A percentile compares a stretch with the other conserved stretches of the same genome.
Evolutionary conservation across 1,140 invertebrate genomes (phyloP).

Genomic region (Drosophila arawakana): DNA sequence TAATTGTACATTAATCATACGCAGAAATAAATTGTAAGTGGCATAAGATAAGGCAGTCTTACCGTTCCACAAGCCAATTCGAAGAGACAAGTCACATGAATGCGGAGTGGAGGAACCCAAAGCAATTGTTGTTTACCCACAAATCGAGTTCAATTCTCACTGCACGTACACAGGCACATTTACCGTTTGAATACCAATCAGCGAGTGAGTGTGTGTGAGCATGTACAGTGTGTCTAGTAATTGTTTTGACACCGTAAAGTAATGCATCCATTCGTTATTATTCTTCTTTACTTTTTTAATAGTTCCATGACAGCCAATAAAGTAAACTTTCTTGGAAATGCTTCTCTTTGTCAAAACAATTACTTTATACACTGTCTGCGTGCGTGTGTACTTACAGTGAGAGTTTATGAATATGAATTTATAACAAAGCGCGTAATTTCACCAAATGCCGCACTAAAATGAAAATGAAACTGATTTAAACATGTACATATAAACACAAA

Average conservation of each 20-base stretch:
- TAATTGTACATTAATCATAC: conserved; percentile 17
- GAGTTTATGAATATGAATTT: conserved; percentile 26
- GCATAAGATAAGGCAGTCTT: conserved; percentile 18
- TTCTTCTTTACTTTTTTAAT: no score
- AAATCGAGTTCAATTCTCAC: conserved; percentile 29
- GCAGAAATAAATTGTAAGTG: conserved; percentile 5
- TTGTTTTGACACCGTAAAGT: no score
- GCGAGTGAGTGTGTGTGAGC: not conserved
- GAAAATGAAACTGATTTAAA: conserved; percentile 15
- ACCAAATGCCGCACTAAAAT: conserved; percentile 4
- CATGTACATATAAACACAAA: conserved; percentile 16
- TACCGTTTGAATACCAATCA: conserved; percentile 12
- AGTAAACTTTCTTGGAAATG: no score
- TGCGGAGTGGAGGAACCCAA: not conserved
- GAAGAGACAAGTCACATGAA: conserved; percentile 46
- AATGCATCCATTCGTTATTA: no score
- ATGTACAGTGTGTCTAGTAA: not conserved
- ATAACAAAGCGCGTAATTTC: conserved; percentile 17
- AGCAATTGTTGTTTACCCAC: conserved; percentile 25
- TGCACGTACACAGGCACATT: conserved; percentile 2
- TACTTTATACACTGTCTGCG: no score
- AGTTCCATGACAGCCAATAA: no score
- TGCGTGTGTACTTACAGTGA: not conserved
- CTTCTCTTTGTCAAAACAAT: no score
- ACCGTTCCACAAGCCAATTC: conserved; percentile 6